Percentiles rank a stretch among this genome's conserved stretches.
Evolutionary conservation across 1,140 invertebrate genomes (phyloP).

Genomic region (Aricia agestis): DNA sequence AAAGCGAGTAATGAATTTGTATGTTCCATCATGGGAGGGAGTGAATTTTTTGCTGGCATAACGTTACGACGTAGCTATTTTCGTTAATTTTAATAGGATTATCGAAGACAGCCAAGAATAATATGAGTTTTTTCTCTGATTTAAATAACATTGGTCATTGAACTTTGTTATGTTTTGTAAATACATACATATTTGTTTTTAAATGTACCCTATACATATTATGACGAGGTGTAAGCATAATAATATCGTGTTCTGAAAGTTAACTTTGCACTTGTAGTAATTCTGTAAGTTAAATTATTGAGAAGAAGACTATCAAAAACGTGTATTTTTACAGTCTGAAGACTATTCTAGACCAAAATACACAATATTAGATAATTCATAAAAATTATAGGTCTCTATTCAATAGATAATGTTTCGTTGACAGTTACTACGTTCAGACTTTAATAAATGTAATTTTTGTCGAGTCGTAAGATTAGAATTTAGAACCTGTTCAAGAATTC

Average conservation of each 20-base stretch:
- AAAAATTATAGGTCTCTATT: not conserved
- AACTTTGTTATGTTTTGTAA: not conserved
- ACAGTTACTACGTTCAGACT: not conserved
- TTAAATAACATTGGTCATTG: constrained; percentile 18
- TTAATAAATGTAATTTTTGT: not conserved
- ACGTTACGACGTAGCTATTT: constrained; percentile 11
- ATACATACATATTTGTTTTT: not conserved
- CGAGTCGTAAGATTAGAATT: constrained; percentile 3
- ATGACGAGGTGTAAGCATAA: too few species aligned
- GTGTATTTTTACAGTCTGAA: too few species aligned
- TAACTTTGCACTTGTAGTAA: too few species aligned
- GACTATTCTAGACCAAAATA: not conserved
- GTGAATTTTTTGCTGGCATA: constrained; percentile 20
- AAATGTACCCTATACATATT: not conserved
- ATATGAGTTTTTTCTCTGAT: constrained; percentile 31
- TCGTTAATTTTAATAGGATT: not conserved
- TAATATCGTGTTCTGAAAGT: too few species aligned
- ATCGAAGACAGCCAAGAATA: not conserved
- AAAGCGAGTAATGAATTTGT: constrained; percentile 26
- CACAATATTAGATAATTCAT: not conserved
- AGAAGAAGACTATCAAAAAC: too few species aligned
- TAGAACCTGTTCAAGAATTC: constrained; percentile 4
- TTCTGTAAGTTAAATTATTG: too few species aligned
- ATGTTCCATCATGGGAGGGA: constrained; percentile 23
- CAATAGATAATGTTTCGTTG: not conserved